Percentiles rank a stretch among this genome's conserved stretches.
Conservation (phyloP, 2,888 invertebrate species). For the Spilosoma lubricipeda region DNA sequence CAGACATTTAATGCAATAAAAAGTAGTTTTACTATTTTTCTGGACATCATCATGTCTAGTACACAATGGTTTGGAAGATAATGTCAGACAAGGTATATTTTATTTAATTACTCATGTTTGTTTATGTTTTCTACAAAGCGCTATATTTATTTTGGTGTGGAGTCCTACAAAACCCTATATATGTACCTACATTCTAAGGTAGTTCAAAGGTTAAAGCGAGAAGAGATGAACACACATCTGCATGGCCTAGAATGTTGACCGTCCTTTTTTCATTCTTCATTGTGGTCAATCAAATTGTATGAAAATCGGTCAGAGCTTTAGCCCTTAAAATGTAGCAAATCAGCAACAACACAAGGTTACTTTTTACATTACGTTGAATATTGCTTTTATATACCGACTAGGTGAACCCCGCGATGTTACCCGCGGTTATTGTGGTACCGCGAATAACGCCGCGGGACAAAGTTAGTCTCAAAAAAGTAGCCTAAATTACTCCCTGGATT, state of each 20-base stretch:
- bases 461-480: too few relatives aligned
- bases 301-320: neutral
- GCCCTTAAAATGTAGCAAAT: neutral
- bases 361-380: too few relatives aligned
- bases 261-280: neutral
- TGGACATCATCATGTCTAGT: neutral
- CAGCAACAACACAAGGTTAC: too few relatives aligned
- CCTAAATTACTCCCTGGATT: too few relatives aligned
- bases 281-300: neutral
- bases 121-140: neutral
- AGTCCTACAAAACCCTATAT: too few relatives aligned
- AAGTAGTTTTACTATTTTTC: too few relatives aligned
- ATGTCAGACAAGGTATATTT: neutral
- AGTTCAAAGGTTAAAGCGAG: neutral
- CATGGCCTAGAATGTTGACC: neutral
- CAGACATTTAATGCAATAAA: neutral
- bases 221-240: neutral
- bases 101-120: neutral
- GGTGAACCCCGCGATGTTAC: too few relatives aligned
- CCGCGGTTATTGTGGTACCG: too few relatives aligned
- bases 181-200: neutral
- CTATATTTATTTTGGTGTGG: neutral
- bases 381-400: too few relatives aligned
- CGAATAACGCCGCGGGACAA: too few relatives aligned
- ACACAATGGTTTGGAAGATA: neutral